These are phyloP conservation scores for Ganaspis sp. DNA, from an alignment of 1,140 invertebrate genomes.

Conservation along the genomic window DNA sequence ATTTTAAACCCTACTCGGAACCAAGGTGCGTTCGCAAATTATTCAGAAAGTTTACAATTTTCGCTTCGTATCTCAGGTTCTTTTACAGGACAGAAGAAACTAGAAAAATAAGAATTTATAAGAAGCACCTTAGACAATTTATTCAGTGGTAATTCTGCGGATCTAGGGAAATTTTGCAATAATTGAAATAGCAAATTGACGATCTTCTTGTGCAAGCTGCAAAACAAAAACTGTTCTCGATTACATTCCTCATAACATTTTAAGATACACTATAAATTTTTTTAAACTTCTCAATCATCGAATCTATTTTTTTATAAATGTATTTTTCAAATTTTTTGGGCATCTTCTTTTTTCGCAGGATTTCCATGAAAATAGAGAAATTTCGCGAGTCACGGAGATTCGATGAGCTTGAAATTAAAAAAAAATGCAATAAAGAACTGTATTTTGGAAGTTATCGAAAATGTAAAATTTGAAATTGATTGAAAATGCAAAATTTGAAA, in stretches of 20 bases:
- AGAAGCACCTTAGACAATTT: neutral
- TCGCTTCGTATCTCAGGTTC: neutral
- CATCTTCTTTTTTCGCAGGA: slow-evolving; percentile 20
- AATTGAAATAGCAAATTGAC: neutral
- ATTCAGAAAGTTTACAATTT: neutral
- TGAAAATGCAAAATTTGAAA: too few species aligned
- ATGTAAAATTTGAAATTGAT: too few species aligned
- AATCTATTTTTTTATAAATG: slow-evolving; percentile 14
- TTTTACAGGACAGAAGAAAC: neutral
- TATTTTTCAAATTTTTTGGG: slow-evolving; percentile 1
- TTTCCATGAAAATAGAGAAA: slow-evolving; percentile 1
- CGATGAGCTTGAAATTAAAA: neutral
- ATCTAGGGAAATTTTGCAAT: neutral
- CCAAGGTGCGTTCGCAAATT: slow-evolving; percentile 11
- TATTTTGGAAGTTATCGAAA: neutral
- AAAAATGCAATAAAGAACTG: neutral
- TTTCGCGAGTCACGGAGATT: slow-evolving; percentile 13
- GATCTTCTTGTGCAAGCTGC: slow-evolving; percentile 4
- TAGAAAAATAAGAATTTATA: neutral
- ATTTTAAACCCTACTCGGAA: slow-evolving; percentile 16
- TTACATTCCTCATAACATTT: slow-evolving; percentile 19
- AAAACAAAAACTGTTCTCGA: neutral
- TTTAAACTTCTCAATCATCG: neutral
- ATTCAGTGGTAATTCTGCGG: slow-evolving; percentile 10
- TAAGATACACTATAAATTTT: neutral